These are phyloP conservation scores for Campaea margaritaria DNA, from an alignment of 2,888 invertebrate genomes.

Conservation along the genomic window DNA sequence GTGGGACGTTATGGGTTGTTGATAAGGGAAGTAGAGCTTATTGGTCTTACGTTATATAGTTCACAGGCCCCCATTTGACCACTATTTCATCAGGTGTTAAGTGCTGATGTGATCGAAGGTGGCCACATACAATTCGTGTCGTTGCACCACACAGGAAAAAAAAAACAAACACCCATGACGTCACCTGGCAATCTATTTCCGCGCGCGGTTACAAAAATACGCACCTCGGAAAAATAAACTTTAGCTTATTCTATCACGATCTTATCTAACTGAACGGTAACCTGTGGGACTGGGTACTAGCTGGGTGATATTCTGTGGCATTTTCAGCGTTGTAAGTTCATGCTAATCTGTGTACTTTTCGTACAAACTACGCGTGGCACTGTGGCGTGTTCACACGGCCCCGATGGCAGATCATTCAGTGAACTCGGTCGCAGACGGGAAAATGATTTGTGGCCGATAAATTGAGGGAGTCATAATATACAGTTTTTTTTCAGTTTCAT, in stretches of 20 bases:
- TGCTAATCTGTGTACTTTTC: conserved; percentile 21
- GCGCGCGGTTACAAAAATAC: conserved; percentile 60
- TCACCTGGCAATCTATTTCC: conserved; percentile 57
- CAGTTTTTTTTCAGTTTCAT: not conserved
- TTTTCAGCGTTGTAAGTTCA: conserved; percentile 40
- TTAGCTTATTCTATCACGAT: conserved; percentile 3
- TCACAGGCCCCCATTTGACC: too few species aligned
- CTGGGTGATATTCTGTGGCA: conserved; percentile 6
- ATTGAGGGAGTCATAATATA: conserved; percentile 11
- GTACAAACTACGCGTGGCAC: conserved; percentile 2
- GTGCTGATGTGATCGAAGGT: too few species aligned
- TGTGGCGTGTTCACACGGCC: conserved; percentile 57
- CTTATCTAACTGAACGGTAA: conserved; percentile 40
- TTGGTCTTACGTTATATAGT: too few species aligned
- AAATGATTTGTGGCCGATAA: conserved; percentile 36
- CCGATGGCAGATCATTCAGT: conserved; percentile 36
- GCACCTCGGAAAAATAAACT: conserved; percentile 10
- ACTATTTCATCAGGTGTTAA: too few species aligned
- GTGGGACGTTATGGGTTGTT: too few species aligned
- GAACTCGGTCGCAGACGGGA: conserved; percentile 25
- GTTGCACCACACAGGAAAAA: conserved; percentile 16
- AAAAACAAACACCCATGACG: conserved; percentile 53
- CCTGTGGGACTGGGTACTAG: not conserved
- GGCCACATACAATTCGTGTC: conserved; percentile 17
- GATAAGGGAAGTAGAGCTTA: too few species aligned